phyloP scores from a whole-genome alignment of 2,888 invertebrate species.

The Hyposoter didymator region DNA sequence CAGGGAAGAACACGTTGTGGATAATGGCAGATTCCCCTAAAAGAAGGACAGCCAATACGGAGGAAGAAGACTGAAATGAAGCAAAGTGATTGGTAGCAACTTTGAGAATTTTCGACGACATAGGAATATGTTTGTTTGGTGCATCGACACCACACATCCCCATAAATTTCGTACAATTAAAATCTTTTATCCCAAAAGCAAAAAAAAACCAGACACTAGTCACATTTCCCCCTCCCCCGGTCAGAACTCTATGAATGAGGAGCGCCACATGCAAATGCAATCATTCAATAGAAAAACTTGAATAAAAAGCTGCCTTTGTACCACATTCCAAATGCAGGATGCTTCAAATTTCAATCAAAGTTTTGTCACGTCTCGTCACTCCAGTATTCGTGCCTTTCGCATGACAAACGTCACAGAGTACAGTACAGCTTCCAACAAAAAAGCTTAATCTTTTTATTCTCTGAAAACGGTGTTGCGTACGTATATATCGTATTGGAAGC shows the following conservation, averaged over 20 bases:
- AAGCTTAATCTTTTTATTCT: conserved; percentile 1
- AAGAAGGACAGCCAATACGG: too few relatives aligned
- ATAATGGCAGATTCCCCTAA: too few relatives aligned
- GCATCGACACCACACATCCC: too few relatives aligned
- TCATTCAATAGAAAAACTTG: conserved; percentile 32
- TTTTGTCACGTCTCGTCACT: neutral
- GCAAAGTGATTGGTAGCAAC: neutral
- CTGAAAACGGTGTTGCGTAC: conserved; percentile 23
- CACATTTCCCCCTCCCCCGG: neutral
- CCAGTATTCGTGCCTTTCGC: neutral
- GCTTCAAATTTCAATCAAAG: conserved; percentile 2
- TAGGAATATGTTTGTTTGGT: neutral
- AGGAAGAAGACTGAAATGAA: neutral
- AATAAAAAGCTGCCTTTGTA: conserved; percentile 17
- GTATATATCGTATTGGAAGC: neutral
- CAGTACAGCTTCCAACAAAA: neutral
- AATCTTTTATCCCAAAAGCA: neutral
- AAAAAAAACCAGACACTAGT: neutral
- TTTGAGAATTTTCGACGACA: neutral
- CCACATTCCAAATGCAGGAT: neutral
- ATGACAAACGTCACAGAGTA: neutral
- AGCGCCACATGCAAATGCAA: conserved; percentile 18
- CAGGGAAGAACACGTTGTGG: neutral
- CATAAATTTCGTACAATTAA: too few relatives aligned
- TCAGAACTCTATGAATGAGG: neutral